Evolutionary conservation across 2,797 vertebrate species (phyloP), one percentile per base, ranked within the genome.

Genomic region (Lindbergichthys nudifrons): DNA sequence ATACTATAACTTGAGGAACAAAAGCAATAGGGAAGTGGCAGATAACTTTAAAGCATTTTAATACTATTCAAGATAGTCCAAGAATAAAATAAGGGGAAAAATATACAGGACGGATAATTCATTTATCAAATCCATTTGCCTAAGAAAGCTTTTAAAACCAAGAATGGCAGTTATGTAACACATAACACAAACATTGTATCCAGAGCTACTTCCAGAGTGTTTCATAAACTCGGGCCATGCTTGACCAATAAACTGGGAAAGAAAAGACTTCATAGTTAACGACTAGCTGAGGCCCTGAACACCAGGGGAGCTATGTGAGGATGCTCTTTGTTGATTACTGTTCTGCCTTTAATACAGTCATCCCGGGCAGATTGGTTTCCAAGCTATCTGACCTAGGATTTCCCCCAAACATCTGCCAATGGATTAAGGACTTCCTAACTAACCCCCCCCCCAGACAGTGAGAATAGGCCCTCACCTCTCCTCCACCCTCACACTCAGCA

Each of bases 161-260:
- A 63, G 26, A 46, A 36, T 8, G 3, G 39, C 32, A 3, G 32
- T 41, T 50, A 6, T 52, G 47, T 12, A 43, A 23, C 46, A 19
- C 4, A 6, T 15, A 15, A 19, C 13, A 9, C 26, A 30, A 54
- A 62, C 50, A 41, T 5, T 10, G 36, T 32, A 30, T 39, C 42
- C 2, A 16, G 32, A 23, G 7, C 2, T 19, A 15, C 54, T 30
- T 46, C 14, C 7, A 50, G 54, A 50, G 54, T 43, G 19, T n/a
- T 71, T 56, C 21, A 65, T n/a, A 42, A 65, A 14, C 50, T 59
- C 36, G 26, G 50, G 26, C 57, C 32, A 30, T 12, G 23, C 52
- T 26, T 43, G 51, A 75, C 47, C 47, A 76, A 65, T 70, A n/a
- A 72, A 14, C 19, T 41, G 26, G 56, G 73, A 70, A 62, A 50